A percentile compares a stretch with the other conserved stretches of the same genome.
Conservation (phyloP, 1,140 invertebrate genomes). For the Drosophila busckii region DNA sequence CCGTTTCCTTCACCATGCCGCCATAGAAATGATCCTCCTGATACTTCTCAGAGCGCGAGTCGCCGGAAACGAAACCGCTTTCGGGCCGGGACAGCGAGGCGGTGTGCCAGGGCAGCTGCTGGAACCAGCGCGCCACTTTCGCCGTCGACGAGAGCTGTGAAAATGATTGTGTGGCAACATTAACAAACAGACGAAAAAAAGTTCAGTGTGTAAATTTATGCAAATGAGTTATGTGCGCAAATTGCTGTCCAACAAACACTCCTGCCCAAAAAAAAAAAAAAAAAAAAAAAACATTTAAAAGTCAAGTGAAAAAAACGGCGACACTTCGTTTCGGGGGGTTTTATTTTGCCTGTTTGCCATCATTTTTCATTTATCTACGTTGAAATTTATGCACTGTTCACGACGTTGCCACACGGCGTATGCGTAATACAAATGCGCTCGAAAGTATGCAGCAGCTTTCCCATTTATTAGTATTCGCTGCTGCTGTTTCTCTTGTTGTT, state of each 20-base stretch:
- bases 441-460: slow-evolving; percentile 43
- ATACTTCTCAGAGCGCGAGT: slow-evolving; percentile 77
- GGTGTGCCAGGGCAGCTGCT: slow-evolving; percentile 82
- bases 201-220: slow-evolving; percentile 75
- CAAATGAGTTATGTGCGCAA: slow-evolving; percentile 75
- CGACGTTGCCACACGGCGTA: slow-evolving; percentile 33
- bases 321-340: slow-evolving; percentile 50
- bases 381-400: slow-evolving; percentile 62
- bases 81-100: slow-evolving; percentile 84
- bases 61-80: slow-evolving; percentile 86
- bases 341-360: slow-evolving; percentile 23
- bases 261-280: neutral
- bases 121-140: slow-evolving; percentile 87
- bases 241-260: slow-evolving; percentile 63
- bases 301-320: slow-evolving; percentile 50
- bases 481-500: neutral
- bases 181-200: slow-evolving; percentile 29
- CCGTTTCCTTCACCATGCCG: slow-evolving; percentile 74
- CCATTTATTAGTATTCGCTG: neutral
- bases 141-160: slow-evolving; percentile 84
- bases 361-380: slow-evolving; percentile 65
- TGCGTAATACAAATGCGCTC: slow-evolving; percentile 58
- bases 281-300: slow-evolving; percentile 3
- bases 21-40: slow-evolving; percentile 74
- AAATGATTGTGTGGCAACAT: slow-evolving; percentile 41